phyloP scores from a whole-genome alignment of 2,888 invertebrate species.

The Latrodectus hesperus region DNA sequence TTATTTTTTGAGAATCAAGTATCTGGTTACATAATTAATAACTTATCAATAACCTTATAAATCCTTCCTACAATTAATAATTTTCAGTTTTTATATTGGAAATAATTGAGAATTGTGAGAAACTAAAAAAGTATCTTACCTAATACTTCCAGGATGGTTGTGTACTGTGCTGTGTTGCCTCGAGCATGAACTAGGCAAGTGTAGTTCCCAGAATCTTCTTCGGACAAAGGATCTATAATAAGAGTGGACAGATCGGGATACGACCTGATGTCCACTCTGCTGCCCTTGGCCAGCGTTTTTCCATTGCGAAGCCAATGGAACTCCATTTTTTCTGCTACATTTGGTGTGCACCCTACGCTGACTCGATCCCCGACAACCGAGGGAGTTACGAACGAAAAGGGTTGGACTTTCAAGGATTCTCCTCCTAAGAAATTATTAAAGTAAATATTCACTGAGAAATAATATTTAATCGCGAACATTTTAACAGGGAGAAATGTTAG shows the following conservation, averaged over 20 bases:
- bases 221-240: conserved; percentile 32
- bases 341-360: conserved; percentile 31
- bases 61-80: not conserved
- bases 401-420: conserved; percentile 27
- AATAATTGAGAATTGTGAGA: not conserved
- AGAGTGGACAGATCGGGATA: conserved; percentile 27
- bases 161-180: conserved; percentile 33
- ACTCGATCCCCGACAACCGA: conserved; percentile 26
- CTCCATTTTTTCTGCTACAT: conserved; percentile 30
- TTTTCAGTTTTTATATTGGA: not conserved
- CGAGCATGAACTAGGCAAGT: conserved; percentile 57
- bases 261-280: conserved; percentile 13
- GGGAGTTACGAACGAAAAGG: conserved; percentile 39
- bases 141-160: conserved; percentile 39
- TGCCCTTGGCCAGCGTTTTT: not conserved
- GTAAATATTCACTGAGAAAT: not conserved
- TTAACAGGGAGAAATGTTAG: not conserved
- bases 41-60: no score
- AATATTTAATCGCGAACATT: not conserved
- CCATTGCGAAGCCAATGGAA: conserved; percentile 54
- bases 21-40: no score
- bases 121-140: conserved; percentile 18
- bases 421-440: not conserved
- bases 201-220: conserved; percentile 54
- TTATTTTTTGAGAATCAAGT: no score